phyloP scores from a whole-genome alignment of 2,888 invertebrate genomes.

The Meganola albula region DNA sequence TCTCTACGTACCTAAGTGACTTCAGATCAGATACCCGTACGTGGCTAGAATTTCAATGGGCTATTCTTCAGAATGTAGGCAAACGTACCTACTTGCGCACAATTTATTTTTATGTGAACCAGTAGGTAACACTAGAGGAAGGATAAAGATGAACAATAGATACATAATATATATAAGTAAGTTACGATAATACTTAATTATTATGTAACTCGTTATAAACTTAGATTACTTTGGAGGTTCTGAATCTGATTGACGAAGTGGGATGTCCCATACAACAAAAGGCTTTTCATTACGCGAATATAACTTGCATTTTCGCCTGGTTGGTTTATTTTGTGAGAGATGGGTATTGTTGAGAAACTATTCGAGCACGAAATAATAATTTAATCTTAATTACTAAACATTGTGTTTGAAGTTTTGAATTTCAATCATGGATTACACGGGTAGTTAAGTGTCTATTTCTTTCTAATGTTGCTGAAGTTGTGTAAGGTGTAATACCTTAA shows the following conservation, averaged over 20 bases:
- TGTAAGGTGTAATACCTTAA: no score
- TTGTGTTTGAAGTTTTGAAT: no score
- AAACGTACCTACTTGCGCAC: no score
- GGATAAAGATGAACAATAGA: neutral
- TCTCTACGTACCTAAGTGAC: no score
- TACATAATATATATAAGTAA: neutral
- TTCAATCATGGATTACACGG: no score
- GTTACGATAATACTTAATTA: constrained; percentile 9
- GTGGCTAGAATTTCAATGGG: no score
- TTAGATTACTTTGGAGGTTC: constrained; percentile 40
- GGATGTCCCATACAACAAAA: constrained; percentile 29
- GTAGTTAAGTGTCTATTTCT: no score
- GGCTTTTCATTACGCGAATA: constrained; percentile 22
- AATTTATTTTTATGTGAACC: no score
- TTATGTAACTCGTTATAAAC: constrained; percentile 44
- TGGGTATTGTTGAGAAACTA: constrained; percentile 9
- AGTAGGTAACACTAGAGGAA: neutral
- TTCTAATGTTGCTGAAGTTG: no score
- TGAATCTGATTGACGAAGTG: constrained; percentile 35
- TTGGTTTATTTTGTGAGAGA: constrained; percentile 8
- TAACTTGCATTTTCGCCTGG: constrained; percentile 15
- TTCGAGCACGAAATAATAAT: neutral
- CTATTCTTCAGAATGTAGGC: no score
- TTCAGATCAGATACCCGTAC: no score
- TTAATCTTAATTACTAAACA: no score